Conservation (phyloP, 2,797 vertebrate genomes). For the Sandelia bainsii region DNA sequence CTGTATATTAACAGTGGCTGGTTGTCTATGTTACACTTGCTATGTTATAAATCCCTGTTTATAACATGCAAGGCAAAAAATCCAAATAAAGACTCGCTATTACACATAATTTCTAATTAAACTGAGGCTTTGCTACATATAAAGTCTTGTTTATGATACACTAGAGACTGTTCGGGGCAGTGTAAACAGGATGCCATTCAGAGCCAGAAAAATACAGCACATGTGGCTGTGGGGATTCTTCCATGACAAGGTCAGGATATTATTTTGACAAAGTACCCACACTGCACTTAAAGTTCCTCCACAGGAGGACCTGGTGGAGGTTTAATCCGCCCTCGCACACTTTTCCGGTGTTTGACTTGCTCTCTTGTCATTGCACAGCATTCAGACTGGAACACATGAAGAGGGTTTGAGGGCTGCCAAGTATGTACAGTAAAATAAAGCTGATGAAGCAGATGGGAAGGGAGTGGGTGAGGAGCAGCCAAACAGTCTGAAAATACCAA, state of each 20-base stretch:
- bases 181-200: slow-evolving; percentile 75
- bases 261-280: slow-evolving; percentile 62
- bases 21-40: slow-evolving; percentile 12
- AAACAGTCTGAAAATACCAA: slow-evolving; percentile 20
- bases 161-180: slow-evolving; percentile 30
- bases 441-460: slow-evolving; percentile 49
- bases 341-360: slow-evolving; percentile 51
- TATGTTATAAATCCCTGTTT: slow-evolving; percentile 31
- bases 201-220: slow-evolving; percentile 50
- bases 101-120: slow-evolving; percentile 14
- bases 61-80: slow-evolving; percentile 11
- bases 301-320: slow-evolving; percentile 24
- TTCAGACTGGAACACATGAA: slow-evolving; percentile 20
- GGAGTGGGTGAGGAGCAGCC: slow-evolving; percentile 23
- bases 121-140: slow-evolving; percentile 24
- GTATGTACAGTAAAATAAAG: slow-evolving; percentile 17
- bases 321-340: slow-evolving; percentile 22
- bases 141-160: slow-evolving; percentile 60
- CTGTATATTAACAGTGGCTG: background rate
- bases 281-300: slow-evolving; percentile 42
- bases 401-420: slow-evolving; percentile 22
- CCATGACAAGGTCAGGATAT: slow-evolving; percentile 66
- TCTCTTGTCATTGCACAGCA: slow-evolving; percentile 33
- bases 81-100: slow-evolving; percentile 1
- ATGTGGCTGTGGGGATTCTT: slow-evolving; percentile 65